Evolutionary conservation across 2,113 vertebrate species (phyloP), one percentile per base, ranked within the genome.

Genomic region (Tragulus kanchil): DNA sequence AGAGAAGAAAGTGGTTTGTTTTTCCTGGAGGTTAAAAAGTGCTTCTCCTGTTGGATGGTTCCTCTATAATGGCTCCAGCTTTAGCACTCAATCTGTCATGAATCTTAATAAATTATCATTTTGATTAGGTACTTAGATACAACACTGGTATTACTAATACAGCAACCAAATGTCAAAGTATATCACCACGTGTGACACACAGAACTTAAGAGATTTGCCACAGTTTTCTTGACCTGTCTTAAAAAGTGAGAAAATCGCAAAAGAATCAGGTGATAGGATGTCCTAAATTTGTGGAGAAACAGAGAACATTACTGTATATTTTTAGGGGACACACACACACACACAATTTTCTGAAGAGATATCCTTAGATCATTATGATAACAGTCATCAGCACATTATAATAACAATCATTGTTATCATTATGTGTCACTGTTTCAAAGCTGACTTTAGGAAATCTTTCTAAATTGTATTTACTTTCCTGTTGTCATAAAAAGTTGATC

Each of bases 61-160:
- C 89, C 19, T 82, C 45, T 85, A 45, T 92, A 92, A 73, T 54
- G 87, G 13, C 50, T 93, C 77, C 85, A 71, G n/a, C 58, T 93
- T 92, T 93, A 83, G 19, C 45, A 54, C 28, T 64, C 59, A 84
- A n/a, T 93, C 62, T 78, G 45, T 89, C 59, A 90, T 31, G 31
- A 42, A 81, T 94, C 58, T 90, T 89, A 96, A 96, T 65, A 96
- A 92, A 75, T 89, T 75, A 86, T 11, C 71, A 26, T 92, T 92
- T 73, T 81, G 61, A 61, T 90, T 96, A 73, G 45, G 28, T 36
- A 85, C 86, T 88, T 92, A 88, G 56, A 96, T 90, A 62, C 23
- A 91, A 67, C 59, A 85, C 58, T 97, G 58, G 14, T 12, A 85
- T 92, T 95, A 89, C 48, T 78, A 89, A 77, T 87, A 78, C 21